Conservation (phyloP, 1,140 invertebrate species). For the Meteorus sp. region DNA sequence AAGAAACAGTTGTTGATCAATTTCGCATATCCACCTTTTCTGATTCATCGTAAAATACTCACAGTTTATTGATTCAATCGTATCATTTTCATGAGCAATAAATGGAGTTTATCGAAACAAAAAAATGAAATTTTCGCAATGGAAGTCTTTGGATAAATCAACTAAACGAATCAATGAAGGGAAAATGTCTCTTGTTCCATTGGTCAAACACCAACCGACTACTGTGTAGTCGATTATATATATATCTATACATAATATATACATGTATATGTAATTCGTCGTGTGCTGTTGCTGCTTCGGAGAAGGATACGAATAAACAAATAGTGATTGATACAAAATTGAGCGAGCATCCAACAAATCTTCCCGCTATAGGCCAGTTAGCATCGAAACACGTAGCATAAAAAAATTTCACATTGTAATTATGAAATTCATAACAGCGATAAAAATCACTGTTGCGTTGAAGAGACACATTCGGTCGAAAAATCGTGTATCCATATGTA, state of each 20-base stretch:
- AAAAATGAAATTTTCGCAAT: conserved; percentile 13
- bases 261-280: no score
- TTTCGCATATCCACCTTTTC: not conserved
- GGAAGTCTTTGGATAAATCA: no score
- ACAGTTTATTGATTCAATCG: not conserved
- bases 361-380: not conserved
- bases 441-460: not conserved
- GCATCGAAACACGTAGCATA: not conserved
- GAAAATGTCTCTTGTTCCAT: conserved; percentile 42
- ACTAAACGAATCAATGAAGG: no score
- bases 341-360: no score
- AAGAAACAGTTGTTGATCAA: not conserved
- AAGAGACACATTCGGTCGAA: no score
- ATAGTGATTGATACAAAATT: no score
- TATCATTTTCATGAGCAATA: not conserved
- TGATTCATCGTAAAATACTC: not conserved
- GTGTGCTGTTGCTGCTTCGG: no score
- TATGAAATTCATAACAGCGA: no score
- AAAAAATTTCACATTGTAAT: no score
- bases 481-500: no score
- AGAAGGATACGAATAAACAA: no score
- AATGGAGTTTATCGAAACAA: not conserved
- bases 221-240: conserved; percentile 42
- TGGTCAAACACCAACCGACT: conserved; percentile 39
- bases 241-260: conserved; percentile 1